A percentile compares a stretch with the other conserved stretches of the same genome.
Conservation (phyloP, 2,888 invertebrate species). For the Parnassius orleans region DNA sequence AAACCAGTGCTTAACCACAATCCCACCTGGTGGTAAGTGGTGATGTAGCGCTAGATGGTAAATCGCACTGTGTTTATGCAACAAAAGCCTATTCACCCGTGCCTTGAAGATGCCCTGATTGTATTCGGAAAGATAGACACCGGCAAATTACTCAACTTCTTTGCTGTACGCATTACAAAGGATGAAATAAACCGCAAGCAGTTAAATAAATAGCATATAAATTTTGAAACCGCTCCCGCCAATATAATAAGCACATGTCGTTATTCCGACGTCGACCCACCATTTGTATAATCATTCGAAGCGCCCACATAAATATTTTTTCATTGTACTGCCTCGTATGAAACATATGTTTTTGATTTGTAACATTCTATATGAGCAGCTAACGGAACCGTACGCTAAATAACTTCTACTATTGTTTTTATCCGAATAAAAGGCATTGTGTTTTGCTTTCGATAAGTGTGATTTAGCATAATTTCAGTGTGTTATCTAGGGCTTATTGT, state of each 20-base stretch:
- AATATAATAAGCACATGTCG: constrained; percentile 8
- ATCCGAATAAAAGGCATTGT: constrained; percentile 13
- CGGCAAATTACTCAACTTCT: too few relatives aligned
- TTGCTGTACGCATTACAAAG: too few relatives aligned
- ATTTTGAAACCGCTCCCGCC: constrained; percentile 24
- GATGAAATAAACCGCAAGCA: too few relatives aligned
- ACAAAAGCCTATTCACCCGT: too few relatives aligned
- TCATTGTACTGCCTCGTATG: constrained; percentile 25
- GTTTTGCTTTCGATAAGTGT: constrained; percentile 3
- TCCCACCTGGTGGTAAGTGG: too few relatives aligned
- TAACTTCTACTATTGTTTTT: constrained; percentile 14
- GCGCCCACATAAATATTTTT: constrained; percentile 30
- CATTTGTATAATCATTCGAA: constrained; percentile 17
- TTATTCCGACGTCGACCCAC: constrained; percentile 24
- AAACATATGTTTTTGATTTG: constrained; percentile 15
- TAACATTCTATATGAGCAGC: constrained; percentile 11
- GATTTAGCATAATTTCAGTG: constrained; percentile 8
- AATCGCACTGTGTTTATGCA: too few relatives aligned
- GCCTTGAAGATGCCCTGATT: too few relatives aligned
- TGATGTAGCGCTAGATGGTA: too few relatives aligned
- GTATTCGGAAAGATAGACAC: too few relatives aligned
- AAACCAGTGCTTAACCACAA: too few relatives aligned
- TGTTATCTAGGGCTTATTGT: background rate
- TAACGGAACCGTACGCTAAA: constrained; percentile 11
- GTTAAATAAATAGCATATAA: background rate